These are phyloP conservation scores for Periophthalmus magnuspinnatus DNA, from an alignment of 2,797 vertebrate genomes.

Conservation along the genomic window DNA sequence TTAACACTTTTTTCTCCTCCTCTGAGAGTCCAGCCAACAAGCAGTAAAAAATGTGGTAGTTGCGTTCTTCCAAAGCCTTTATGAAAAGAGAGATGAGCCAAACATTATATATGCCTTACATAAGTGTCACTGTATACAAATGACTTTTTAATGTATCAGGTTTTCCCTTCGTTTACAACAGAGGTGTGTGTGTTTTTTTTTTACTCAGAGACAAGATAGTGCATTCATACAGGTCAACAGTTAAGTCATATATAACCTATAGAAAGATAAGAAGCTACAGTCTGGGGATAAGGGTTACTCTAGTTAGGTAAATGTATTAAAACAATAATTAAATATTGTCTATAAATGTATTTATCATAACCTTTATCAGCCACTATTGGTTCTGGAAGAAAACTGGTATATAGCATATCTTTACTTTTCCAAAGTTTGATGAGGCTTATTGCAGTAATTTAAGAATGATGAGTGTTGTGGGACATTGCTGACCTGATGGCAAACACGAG, in stretches of 20 bases:
- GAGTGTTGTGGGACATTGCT: background rate
- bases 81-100: background rate
- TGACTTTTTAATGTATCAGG: background rate
- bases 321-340: background rate
- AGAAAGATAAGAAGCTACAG: slow-evolving; percentile 16
- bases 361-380: background rate
- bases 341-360: background rate
- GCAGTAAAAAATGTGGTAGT: slow-evolving; percentile 96
- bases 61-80: slow-evolving; percentile 87
- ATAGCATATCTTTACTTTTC: background rate
- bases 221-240: slow-evolving; percentile 14
- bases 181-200: slow-evolving; percentile 3
- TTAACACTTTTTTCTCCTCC: slow-evolving; percentile 83
- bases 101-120: background rate
- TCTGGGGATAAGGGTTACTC: slow-evolving; percentile 7
- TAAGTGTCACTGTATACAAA: background rate
- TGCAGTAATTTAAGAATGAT: background rate
- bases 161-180: background rate
- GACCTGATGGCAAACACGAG: slow-evolving; percentile 94
- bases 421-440: background rate
- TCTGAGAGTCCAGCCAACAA: slow-evolving; percentile 85
- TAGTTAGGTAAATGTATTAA: slow-evolving; percentile 1
- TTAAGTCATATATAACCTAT: background rate
- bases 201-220: background rate
- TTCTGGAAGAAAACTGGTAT: background rate